Conservation (phyloP, 2,888 invertebrate genomes). For the Entomobrya multifasciata region DNA sequence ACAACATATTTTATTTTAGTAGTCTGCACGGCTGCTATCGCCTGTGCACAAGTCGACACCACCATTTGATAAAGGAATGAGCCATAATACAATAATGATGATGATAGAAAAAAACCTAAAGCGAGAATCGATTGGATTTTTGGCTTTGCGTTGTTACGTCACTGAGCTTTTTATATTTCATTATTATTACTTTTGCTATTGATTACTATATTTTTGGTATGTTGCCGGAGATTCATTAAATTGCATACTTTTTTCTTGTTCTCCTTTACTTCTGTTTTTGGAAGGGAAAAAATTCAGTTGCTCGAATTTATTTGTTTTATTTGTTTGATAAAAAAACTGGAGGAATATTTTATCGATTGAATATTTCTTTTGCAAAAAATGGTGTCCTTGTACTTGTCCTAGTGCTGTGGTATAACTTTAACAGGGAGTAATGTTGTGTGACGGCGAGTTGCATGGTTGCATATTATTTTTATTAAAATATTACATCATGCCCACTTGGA, state of each 20-base stretch:
- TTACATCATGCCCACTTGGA: neutral
- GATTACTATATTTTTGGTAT: constrained; percentile 1
- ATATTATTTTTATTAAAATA: neutral
- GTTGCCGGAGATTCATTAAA: constrained; percentile 1
- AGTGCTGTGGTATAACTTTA: neutral
- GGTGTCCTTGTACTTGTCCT: constrained; percentile 11
- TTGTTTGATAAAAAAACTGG: too few species aligned
- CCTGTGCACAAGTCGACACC: too few species aligned
- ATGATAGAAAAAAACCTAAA: neutral
- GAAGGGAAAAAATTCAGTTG: too few species aligned
- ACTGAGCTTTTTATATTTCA: neutral
- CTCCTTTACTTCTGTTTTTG: neutral
- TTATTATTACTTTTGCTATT: neutral
- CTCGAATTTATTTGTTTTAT: too few species aligned
- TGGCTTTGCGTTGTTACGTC: neutral
- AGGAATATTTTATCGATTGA: too few species aligned
- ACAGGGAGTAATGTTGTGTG: neutral
- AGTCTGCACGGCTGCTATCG: too few species aligned
- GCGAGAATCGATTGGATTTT: neutral
- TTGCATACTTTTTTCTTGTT: neutral
- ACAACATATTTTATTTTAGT: neutral
- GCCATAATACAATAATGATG: too few species aligned
- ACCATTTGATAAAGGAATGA: too few species aligned
- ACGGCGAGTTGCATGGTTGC: neutral
- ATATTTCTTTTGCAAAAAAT: too few species aligned